Conservation (phyloP, 1,140 invertebrate species). For the Solen grandis region DNA sequence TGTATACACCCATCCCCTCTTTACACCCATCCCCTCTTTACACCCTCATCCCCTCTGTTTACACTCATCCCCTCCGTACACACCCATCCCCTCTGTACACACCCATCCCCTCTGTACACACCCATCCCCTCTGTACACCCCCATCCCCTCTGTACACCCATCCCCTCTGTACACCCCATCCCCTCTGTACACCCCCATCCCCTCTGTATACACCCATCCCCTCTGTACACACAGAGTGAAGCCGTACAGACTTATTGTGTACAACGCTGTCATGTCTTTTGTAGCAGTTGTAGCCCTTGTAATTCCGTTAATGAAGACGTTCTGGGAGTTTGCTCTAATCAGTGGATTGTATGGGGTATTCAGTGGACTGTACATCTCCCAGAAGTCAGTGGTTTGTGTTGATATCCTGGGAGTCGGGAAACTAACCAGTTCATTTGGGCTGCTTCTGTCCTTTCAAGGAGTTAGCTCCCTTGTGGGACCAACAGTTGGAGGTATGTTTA, state of each 20-base stretch:
- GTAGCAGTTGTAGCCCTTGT: slow-evolving; percentile 60
- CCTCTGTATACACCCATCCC: no score
- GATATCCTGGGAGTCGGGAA: slow-evolving; percentile 96
- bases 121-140: no score
- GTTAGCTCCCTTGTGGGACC: slow-evolving; percentile 91
- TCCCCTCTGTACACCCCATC: no score
- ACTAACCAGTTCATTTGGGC: slow-evolving; percentile 95
- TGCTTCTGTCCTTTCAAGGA: slow-evolving; percentile 96
- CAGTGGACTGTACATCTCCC: slow-evolving; percentile 85
- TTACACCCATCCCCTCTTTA: no score
- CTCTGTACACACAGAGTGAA: slow-evolving; percentile 60
- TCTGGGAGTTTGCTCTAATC: slow-evolving; percentile 56
- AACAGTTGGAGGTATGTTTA: slow-evolving; percentile 90
- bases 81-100: no score
- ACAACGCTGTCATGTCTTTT: slow-evolving; percentile 68
- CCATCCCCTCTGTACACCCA: no score
- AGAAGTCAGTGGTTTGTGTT: slow-evolving; percentile 94
- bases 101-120: no score
- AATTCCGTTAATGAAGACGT: slow-evolving; percentile 59
- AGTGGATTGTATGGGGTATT: slow-evolving; percentile 68
- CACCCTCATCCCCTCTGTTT: no score
- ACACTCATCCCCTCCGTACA: no score
- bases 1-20: slow-evolving; percentile 68
- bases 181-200: no score
- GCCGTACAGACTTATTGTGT: slow-evolving; percentile 64